Evolutionary conservation across 1,140 invertebrate species (phyloP).

Genomic region (Seison nebaliae): DNA sequence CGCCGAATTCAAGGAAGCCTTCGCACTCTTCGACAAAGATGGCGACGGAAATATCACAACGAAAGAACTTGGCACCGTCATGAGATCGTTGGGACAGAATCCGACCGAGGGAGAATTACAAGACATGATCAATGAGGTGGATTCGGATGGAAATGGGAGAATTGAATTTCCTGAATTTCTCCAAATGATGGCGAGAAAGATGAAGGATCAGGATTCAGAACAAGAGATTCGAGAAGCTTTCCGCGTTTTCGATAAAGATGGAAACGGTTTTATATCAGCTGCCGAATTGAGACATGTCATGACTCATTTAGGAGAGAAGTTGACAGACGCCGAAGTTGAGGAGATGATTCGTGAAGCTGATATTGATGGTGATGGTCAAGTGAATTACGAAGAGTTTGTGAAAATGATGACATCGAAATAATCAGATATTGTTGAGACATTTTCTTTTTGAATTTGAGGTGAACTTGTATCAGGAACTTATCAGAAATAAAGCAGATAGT

Average conservation of each 20-base stretch:
- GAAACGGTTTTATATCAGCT: slow-evolving; percentile 57
- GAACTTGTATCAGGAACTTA: too few relatives aligned
- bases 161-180: slow-evolving; percentile 96
- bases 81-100: too few relatives aligned
- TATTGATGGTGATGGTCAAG: slow-evolving; percentile 86
- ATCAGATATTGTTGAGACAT: too few relatives aligned
- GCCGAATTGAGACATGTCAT: slow-evolving; percentile 47
- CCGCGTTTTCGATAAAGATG: slow-evolving; percentile 88
- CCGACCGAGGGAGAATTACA: slow-evolving; percentile 86
- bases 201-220: slow-evolving; percentile 93
- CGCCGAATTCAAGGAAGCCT: slow-evolving; percentile 85
- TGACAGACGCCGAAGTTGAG: slow-evolving; percentile 88
- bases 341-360: slow-evolving; percentile 94
- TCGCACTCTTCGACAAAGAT: slow-evolving; percentile 95
- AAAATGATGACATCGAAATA: slow-evolving; percentile 1
- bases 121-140: slow-evolving; percentile 97
- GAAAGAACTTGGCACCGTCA: slow-evolving; percentile 70
- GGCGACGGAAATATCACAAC: slow-evolving; percentile 98
- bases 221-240: too few relatives aligned
- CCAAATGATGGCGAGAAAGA: slow-evolving; percentile 95
- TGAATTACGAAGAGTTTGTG: slow-evolving; percentile 57
- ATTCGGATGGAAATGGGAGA: slow-evolving; percentile 90
- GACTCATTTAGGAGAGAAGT: slow-evolving; percentile 92
- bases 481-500: too few relatives aligned
- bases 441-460: too few relatives aligned